Evolutionary conservation across 2,797 vertebrate species (phyloP).

Genomic region (Bradypus variegatus): DNA sequence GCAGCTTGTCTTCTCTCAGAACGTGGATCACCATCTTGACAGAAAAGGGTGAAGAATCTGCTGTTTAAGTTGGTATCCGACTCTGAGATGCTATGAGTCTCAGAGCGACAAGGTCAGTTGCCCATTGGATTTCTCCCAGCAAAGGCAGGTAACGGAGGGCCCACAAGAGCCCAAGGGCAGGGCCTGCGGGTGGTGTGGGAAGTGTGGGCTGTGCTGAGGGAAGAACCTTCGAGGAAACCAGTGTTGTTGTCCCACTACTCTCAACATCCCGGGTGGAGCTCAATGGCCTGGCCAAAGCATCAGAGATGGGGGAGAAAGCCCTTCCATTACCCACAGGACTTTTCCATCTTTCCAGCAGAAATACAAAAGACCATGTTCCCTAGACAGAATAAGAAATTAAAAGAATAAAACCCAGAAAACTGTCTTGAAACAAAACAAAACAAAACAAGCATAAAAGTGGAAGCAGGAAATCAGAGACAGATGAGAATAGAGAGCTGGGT

Average conservation of each 20-base stretch:
- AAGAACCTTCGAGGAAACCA: neutral
- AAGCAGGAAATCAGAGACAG: neutral
- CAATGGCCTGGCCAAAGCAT: neutral
- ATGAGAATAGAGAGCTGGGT: neutral
- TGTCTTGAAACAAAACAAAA: neutral
- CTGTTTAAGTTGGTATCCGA: neutral
- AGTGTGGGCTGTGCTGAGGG: rapidly evolving
- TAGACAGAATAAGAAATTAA: neutral
- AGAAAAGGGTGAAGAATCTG: neutral
- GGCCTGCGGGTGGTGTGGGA: neutral
- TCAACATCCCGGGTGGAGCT: neutral
- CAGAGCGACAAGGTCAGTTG: neutral
- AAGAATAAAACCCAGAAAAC: neutral
- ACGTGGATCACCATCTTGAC: neutral
- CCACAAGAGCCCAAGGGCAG: neutral
- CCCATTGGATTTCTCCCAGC: neutral
- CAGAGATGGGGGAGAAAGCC: neutral
- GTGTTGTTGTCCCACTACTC: no score
- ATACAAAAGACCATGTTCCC: neutral
- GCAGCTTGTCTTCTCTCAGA: neutral
- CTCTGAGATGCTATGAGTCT: neutral
- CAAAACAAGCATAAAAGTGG: neutral
- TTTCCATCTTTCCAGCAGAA: neutral
- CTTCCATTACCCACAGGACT: neutral
- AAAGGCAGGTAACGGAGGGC: neutral